Base-by-base conservation (phyloP, 2,113 vertebrate genomes). In the Nyctereutes procyonoides region DNA sequence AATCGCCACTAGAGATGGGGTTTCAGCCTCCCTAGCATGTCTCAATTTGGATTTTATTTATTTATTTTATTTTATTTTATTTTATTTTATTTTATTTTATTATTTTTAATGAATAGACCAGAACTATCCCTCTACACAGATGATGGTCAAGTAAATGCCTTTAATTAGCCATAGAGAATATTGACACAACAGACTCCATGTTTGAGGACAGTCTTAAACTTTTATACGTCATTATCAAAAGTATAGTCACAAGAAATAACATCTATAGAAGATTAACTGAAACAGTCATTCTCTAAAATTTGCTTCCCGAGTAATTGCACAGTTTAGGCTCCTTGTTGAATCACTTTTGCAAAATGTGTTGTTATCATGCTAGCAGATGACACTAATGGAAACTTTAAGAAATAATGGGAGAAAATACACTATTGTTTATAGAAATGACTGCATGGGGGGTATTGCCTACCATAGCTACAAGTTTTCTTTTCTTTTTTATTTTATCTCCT, bases 11-110 rank as follows among this genome's bases (percentile, higher is more conserved):
- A 43, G 43, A 83, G 22, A 56, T 79, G 16, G 43, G 0, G 5
- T 65, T 94, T 94, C 8, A 74, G 24, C 28, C 60, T 55, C 26
- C 65, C 58, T 16, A 90, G 3, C 14, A 81, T 14, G 7, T 87
- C 26, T 90, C 76, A 63, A 88, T 65, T 95, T 56, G 4, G 16
- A 32, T 92, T 43, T 76, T 93, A 69, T 93, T 95, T 55, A 32
- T 94, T 86, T 43, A 43, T 43, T 43, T 76, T 93, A 69, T 93
- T 83, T 95, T 55, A 43, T 43, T 43, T 56, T 56, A 56, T 56
- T 56, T 24, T 15, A 48, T 92, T 86, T 71, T 93, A 71, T 56
- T 56, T 56, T 56, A 56, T 56, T 56, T 19, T 16, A 15, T 56
- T 56, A 16, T 58, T 93, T 87, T 74, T 94, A 48, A 43, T 82